These are phyloP conservation scores for Lepidochitona cinerea DNA, from an alignment of 2,888 invertebrate species.

Conservation along the genomic window DNA sequence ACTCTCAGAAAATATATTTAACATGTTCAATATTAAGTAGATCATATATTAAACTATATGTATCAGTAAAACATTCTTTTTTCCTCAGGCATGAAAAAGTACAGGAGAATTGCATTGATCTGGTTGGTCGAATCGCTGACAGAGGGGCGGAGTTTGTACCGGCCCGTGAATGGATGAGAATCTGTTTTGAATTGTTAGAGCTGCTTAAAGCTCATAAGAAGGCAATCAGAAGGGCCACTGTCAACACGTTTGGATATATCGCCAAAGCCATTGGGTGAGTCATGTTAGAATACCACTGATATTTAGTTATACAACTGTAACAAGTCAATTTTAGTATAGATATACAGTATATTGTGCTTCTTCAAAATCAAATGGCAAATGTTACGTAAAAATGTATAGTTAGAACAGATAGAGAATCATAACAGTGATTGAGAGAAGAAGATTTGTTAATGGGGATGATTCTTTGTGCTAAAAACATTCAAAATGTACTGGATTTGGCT, in stretches of 20 bases:
- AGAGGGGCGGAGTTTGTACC: constrained; percentile 99
- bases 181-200: constrained; percentile 98
- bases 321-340: background rate
- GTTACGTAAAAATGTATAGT: too few species aligned
- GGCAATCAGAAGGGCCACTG: constrained; percentile 97
- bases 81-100: constrained; percentile 84
- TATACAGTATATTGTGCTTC: background rate
- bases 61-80: too few species aligned
- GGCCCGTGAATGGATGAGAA: constrained; percentile 99
- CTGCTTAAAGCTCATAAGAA: constrained; percentile 99
- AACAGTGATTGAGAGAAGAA: too few species aligned
- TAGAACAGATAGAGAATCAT: too few species aligned
- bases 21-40: too few species aligned
- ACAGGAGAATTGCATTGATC: constrained; percentile 99
- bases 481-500: too few species aligned
- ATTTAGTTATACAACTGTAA: background rate
- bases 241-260: constrained; percentile 99
- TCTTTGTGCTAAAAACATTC: too few species aligned
- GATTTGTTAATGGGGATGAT: too few species aligned
- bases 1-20: too few species aligned
- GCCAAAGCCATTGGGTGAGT: constrained; percentile 96
- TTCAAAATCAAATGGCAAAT: background rate
- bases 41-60: too few species aligned
- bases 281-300: background rate
- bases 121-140: constrained; percentile 99